Conservation (phyloP, 2,797 vertebrate genomes). For the Limosa lapponica region DNA sequence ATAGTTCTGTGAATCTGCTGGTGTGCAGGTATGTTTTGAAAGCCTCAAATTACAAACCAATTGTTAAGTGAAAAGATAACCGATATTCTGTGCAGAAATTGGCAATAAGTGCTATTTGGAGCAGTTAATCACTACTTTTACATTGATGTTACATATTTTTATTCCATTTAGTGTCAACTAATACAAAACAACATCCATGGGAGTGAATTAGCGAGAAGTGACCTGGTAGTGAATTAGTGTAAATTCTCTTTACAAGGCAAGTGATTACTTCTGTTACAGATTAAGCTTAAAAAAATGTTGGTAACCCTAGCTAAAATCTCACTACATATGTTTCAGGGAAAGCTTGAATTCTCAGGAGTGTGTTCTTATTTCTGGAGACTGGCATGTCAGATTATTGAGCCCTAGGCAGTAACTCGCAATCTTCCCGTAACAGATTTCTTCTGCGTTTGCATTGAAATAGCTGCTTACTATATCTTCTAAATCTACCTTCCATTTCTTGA, state of each 20-base stretch:
- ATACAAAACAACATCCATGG: not conserved
- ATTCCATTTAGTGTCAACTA: not conserved
- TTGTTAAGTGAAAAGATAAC: not conserved
- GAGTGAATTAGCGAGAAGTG: not conserved
- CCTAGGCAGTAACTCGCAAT: constrained; percentile 16
- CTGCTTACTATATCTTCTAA: not conserved
- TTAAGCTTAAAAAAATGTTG: not conserved
- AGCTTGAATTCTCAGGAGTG: not conserved
- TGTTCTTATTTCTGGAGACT: constrained; percentile 22
- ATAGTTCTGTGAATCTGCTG: not conserved
- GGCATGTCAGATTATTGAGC: not conserved
- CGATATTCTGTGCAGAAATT: not conserved
- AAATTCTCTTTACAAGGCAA: not conserved
- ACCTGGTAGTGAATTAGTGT: not conserved
- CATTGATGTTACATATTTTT: not conserved
- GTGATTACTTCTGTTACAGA: not conserved
- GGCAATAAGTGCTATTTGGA: not conserved
- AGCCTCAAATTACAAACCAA: not conserved
- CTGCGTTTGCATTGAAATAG: not conserved
- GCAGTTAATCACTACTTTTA: constrained; percentile 8
- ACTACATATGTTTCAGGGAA: not conserved
- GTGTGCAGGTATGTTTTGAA: not conserved
- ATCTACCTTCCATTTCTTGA: not conserved
- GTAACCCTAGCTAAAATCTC: not conserved
- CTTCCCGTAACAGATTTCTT: not conserved